A percentile compares a stretch with the other conserved stretches of the same genome.
Evolutionary conservation across 2,888 invertebrate species (phyloP).

Genomic region (Drosophila merina): DNA sequence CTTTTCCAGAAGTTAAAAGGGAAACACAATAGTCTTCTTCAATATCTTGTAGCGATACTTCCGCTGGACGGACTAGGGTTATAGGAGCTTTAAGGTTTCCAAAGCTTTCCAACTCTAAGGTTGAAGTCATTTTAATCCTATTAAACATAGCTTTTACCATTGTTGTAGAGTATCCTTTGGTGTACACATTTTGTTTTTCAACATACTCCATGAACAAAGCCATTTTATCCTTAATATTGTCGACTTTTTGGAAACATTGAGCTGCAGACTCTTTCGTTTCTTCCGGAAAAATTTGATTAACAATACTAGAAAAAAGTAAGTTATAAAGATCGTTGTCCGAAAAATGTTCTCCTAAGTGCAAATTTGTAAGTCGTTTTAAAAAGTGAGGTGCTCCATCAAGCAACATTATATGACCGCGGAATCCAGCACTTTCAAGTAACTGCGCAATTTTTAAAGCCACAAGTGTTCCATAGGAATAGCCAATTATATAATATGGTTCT

Average conservation of each 20-base stretch:
- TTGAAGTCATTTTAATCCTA: slow-evolving; percentile 85
- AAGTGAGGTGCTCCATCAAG: slow-evolving; percentile 93
- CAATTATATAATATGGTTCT: slow-evolving; percentile 90
- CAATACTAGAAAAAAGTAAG: slow-evolving; percentile 73
- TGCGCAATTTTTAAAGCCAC: slow-evolving; percentile 91
- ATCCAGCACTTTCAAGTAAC: slow-evolving; percentile 88
- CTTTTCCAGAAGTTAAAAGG: slow-evolving; percentile 85
- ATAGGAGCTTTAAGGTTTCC: slow-evolving; percentile 86
- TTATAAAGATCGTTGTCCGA: slow-evolving; percentile 79
- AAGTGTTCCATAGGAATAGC: slow-evolving; percentile 94
- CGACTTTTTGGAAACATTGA: slow-evolving; percentile 85
- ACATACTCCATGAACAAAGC: slow-evolving; percentile 84
- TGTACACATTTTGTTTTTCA: slow-evolving; percentile 82
- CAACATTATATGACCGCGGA: slow-evolving; percentile 87
- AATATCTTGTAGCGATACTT: slow-evolving; percentile 85
- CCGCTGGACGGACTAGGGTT: slow-evolving; percentile 87
- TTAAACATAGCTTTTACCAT: slow-evolving; percentile 85
- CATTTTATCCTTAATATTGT: slow-evolving; percentile 86
- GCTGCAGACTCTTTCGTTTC: slow-evolving; percentile 76
- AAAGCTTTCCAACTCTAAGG: slow-evolving; percentile 83
- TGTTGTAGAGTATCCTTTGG: slow-evolving; percentile 83
- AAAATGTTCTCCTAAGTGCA: slow-evolving; percentile 73
- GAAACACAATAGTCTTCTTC: slow-evolving; percentile 89
- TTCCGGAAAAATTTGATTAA: slow-evolving; percentile 80
- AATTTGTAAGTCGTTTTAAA: slow-evolving; percentile 85